These are phyloP conservation scores for Epirrita christyi DNA, from an alignment of 2,888 invertebrate species.

Conservation along the genomic window DNA sequence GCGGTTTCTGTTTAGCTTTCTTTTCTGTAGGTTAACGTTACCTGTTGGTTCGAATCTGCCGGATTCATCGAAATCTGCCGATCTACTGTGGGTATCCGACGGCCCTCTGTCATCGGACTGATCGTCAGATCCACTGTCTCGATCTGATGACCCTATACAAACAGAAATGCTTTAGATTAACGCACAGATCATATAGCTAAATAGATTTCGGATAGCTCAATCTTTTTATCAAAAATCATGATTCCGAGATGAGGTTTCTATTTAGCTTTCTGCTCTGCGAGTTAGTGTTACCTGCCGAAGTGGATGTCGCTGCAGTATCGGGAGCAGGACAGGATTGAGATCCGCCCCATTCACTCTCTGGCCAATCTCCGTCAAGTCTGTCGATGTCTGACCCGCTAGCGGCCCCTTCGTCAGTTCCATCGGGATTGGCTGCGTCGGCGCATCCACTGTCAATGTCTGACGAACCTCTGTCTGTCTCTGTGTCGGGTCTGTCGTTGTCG, in stretches of 20 bases:
- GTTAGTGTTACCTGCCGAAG: constrained; percentile 9
- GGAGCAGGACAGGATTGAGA: too few relatives aligned
- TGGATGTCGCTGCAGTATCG: background rate
- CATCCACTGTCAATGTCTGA: background rate
- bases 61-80: background rate
- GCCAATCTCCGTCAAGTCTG: too few relatives aligned
- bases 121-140: constrained; percentile 3
- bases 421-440: background rate
- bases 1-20: constrained; percentile 9
- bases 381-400: too few relatives aligned
- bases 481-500: background rate
- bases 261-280: constrained; percentile 12
- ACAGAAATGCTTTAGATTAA: constrained; percentile 10
- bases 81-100: background rate
- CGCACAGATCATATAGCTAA: constrained; percentile 18
- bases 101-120: background rate
- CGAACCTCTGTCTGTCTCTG: background rate
- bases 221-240: background rate
- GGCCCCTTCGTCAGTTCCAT: too few relatives aligned
- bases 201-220: constrained; percentile 2
- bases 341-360: too few relatives aligned
- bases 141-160: constrained; percentile 12
- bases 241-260: constrained; percentile 1
- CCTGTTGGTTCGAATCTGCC: constrained; percentile 1
- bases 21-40: constrained; percentile 5